Evolutionary conservation across 2,888 invertebrate genomes (phyloP).

Genomic region (Netelia fuscicornis): DNA sequence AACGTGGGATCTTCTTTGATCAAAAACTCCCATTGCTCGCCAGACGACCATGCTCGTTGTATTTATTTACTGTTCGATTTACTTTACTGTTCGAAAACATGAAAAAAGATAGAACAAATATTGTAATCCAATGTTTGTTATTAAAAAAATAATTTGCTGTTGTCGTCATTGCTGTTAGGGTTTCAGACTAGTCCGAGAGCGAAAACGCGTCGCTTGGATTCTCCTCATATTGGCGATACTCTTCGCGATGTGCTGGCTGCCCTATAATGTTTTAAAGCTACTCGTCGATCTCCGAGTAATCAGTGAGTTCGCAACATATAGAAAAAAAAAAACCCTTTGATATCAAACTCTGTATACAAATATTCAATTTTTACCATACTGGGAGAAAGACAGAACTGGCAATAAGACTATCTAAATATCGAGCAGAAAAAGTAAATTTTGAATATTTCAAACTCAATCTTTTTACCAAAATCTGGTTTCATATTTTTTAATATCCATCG

Average conservation of each 20-base stretch:
- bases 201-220: slow-evolving; percentile 91
- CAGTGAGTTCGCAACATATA: slow-evolving; percentile 73
- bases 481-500: neutral
- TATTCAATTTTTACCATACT: too few relatives aligned
- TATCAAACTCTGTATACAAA: neutral
- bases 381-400: neutral
- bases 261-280: slow-evolving; percentile 90
- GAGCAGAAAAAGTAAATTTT: neutral
- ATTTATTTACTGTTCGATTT: too few relatives aligned
- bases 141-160: neutral
- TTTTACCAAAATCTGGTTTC: too few relatives aligned
- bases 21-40: neutral
- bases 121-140: too few relatives aligned
- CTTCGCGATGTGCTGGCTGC: slow-evolving; percentile 92
- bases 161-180: slow-evolving; percentile 84
- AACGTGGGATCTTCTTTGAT: neutral
- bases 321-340: neutral
- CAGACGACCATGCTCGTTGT: too few relatives aligned
- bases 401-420: neutral
- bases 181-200: slow-evolving; percentile 88
- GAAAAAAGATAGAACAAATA: too few relatives aligned
- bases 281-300: slow-evolving; percentile 87
- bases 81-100: too few relatives aligned
- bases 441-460: neutral
- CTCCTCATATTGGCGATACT: slow-evolving; percentile 90